Conservation (phyloP, 1,140 invertebrate genomes). For the Drosophila tsacasi region DNA sequence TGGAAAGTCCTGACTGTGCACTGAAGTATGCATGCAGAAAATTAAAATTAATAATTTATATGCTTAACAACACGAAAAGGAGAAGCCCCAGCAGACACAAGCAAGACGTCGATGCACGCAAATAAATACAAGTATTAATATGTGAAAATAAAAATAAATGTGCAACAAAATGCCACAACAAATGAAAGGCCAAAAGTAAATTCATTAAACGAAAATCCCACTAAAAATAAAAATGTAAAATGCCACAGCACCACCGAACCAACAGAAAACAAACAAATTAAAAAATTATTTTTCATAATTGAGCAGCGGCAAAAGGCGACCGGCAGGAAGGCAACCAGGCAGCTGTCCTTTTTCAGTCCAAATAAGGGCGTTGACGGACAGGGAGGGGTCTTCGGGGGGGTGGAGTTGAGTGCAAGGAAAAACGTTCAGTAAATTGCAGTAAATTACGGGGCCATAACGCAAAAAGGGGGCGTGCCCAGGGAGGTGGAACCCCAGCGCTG, state of each 20-base stretch:
- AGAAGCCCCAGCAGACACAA: constrained; percentile 9
- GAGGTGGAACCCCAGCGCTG: constrained; percentile 9
- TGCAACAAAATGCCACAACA: constrained; percentile 15
- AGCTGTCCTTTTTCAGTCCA: constrained; percentile 43
- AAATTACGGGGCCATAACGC: constrained; percentile 58
- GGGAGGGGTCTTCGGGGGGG: neutral
- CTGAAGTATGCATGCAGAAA: constrained; percentile 84
- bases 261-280: constrained; percentile 69
- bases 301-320: constrained; percentile 58
- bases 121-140: constrained; percentile 45
- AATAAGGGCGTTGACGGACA: constrained; percentile 26
- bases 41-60: constrained; percentile 85
- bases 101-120: constrained; percentile 37
- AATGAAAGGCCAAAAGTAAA: constrained; percentile 49
- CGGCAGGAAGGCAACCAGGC: constrained; percentile 4
- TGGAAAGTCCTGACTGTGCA: constrained; percentile 60
- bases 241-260: constrained; percentile 12
- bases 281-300: constrained; percentile 76
- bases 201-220: constrained; percentile 72
- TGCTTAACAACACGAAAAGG: constrained; percentile 52
- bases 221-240: constrained; percentile 19
- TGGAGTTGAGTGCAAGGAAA: constrained; percentile 34
- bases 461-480: constrained; percentile 45
- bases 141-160: constrained; percentile 28
- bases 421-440: constrained; percentile 69